phyloP scores from a whole-genome alignment of 2,113 vertebrate species.

The Labeo rohita region DNA sequence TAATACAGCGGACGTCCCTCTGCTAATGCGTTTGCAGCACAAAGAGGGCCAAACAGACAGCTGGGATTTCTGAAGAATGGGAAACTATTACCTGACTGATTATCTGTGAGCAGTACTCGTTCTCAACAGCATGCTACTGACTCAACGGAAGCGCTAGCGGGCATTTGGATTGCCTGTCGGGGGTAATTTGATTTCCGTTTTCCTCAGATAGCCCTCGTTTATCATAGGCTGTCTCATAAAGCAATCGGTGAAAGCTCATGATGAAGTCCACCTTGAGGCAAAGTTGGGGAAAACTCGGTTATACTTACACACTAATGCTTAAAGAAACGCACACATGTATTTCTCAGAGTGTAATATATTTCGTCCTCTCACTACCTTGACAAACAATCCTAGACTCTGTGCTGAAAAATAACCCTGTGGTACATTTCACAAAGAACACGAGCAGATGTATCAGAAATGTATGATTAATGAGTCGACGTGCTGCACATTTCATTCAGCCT shows the following conservation, averaged over 20 bases:
- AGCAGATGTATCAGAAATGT: background rate
- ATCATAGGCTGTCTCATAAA: constrained; percentile 6
- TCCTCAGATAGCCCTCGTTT: background rate
- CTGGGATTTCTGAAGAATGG: background rate
- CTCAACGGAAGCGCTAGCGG: constrained; percentile 4
- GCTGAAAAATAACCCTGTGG: background rate
- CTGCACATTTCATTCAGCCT: background rate
- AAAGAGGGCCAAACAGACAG: background rate
- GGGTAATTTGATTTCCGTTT: constrained; percentile 13
- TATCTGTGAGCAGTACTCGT: background rate
- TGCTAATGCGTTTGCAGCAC: background rate
- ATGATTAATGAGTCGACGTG: background rate
- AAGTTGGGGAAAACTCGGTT: background rate
- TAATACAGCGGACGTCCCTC: background rate
- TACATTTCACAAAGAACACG: background rate
- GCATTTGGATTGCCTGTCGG: background rate
- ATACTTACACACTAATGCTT: background rate
- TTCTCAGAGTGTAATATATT: constrained; percentile 14
- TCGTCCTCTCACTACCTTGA: background rate
- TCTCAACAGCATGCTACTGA: background rate
- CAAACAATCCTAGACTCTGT: background rate
- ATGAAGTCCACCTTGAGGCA: constrained; percentile 9
- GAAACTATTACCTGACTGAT: background rate
- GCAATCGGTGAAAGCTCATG: background rate
- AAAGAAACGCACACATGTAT: background rate